Conservation (phyloP, 2,888 invertebrate genomes). For the Caenorhabditis sp. region DNA sequence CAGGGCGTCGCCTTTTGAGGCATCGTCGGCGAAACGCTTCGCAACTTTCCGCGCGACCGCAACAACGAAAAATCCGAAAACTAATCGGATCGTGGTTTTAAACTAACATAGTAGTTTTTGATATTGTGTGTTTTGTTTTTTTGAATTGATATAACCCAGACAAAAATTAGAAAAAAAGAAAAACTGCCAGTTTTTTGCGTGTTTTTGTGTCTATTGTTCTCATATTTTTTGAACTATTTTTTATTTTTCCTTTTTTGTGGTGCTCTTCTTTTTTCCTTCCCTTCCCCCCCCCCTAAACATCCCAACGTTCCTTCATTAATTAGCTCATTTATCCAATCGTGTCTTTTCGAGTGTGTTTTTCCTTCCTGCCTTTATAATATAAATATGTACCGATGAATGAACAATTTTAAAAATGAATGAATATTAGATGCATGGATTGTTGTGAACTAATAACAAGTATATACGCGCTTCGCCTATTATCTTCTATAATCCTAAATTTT, state of each 20-base stretch:
- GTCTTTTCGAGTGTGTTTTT: slow-evolving; percentile 6
- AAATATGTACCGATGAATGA: slow-evolving; percentile 45
- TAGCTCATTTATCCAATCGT: slow-evolving; percentile 1
- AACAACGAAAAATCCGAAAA: slow-evolving; percentile 18
- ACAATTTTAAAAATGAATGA: slow-evolving; percentile 4
- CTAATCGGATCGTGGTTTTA: slow-evolving; percentile 40
- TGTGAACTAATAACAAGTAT: not conserved
- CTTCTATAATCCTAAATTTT: not conserved
- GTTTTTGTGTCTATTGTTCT: slow-evolving; percentile 10
- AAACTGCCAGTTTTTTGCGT: slow-evolving; percentile 13
- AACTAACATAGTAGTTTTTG: not conserved
- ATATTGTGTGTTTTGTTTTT: slow-evolving; percentile 2
- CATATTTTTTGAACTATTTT: slow-evolving; percentile 11
- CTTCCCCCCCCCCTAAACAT: not conserved
- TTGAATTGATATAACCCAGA: slow-evolving; percentile 2
- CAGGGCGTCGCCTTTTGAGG: slow-evolving; percentile 40
- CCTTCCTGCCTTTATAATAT: slow-evolving; percentile 29
- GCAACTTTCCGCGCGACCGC: not conserved
- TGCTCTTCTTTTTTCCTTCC: slow-evolving; percentile 27
- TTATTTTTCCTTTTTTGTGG: slow-evolving; percentile 31
- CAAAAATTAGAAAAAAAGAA: not conserved
- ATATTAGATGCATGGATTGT: not conserved
- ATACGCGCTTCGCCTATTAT: not conserved
- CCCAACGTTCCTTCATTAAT: not conserved
- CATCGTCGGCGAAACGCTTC: slow-evolving; percentile 51